Conservation (phyloP, 2,113 vertebrate genomes). For the Larimichthys crocea region DNA sequence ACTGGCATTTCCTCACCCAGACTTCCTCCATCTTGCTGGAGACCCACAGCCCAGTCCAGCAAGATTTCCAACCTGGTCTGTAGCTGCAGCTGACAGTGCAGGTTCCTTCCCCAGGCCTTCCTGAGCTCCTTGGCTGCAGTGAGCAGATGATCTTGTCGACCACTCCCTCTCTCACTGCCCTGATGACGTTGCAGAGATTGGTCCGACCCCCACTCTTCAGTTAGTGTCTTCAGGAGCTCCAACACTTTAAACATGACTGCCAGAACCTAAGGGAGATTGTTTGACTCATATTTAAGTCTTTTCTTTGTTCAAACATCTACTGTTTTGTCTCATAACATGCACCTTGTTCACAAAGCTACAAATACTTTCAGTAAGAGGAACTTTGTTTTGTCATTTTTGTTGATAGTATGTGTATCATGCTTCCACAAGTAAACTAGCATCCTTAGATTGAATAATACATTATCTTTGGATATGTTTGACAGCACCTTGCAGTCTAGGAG, state of each 20-base stretch:
- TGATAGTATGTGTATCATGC: background rate
- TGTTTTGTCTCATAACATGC: background rate
- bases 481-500: slow-evolving; percentile 83
- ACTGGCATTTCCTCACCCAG: slow-evolving; percentile 77
- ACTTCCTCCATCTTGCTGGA: slow-evolving; percentile 81
- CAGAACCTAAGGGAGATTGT: slow-evolving; percentile 71
- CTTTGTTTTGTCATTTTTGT: background rate
- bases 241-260: slow-evolving; percentile 73
- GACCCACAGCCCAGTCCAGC: slow-evolving; percentile 65
- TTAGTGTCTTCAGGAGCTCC: slow-evolving; percentile 58
- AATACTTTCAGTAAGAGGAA: background rate
- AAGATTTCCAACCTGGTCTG: slow-evolving; percentile 81
- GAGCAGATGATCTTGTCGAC: slow-evolving; percentile 68
- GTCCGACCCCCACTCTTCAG: slow-evolving; percentile 68
- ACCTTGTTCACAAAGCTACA: background rate
- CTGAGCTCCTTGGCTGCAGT: slow-evolving; percentile 79
- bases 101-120: slow-evolving; percentile 75
- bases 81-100: slow-evolving; percentile 83
- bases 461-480: background rate
- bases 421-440: background rate
- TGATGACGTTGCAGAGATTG: slow-evolving; percentile 43
- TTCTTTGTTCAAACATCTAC: background rate
- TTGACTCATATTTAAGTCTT: background rate
- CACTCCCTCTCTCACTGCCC: slow-evolving; percentile 49
- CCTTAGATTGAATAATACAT: background rate